phyloP scores from a whole-genome alignment of 92 coral and sea anemone genomes.

The Pocillopora grandis region DNA sequence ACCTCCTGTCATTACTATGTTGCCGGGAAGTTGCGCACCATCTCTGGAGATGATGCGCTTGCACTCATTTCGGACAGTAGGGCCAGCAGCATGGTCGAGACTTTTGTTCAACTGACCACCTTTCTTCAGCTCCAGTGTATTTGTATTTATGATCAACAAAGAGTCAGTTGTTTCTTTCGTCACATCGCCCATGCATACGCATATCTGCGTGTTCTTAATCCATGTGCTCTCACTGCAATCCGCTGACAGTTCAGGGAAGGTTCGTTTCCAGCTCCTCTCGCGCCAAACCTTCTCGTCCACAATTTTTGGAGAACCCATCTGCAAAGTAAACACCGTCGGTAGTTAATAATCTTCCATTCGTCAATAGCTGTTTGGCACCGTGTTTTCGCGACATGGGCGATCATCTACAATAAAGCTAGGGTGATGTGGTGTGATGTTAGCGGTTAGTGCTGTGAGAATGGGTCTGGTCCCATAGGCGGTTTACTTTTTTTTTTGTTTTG shows the following conservation, averaged over 20 bases:
- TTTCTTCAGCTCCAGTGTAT: neutral
- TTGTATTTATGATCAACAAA: conserved; percentile 18
- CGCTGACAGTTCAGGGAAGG: neutral
- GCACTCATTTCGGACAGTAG: neutral
- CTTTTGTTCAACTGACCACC: conserved; percentile 26
- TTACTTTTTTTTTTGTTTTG: neutral
- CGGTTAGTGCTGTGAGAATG: no score
- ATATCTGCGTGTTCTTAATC: conserved; percentile 15
- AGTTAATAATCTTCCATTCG: neutral
- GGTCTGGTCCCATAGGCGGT: no score
- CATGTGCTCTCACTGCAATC: neutral
- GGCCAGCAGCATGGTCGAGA: conserved; percentile 10
- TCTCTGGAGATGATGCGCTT: neutral
- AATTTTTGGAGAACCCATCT: neutral
- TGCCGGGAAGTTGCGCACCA: conserved; percentile 34
- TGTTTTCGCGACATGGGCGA: neutral
- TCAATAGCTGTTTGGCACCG: neutral
- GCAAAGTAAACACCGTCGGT: neutral
- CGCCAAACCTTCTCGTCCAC: neutral
- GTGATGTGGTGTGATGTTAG: no score
- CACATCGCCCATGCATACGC: conserved; percentile 14
- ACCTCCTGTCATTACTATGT: conserved; percentile 15
- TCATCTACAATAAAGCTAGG: no score
- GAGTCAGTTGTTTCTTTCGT: conserved; percentile 30
- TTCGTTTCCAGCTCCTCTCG: neutral